These are phyloP conservation scores for Rallus crepitans DNA, from an alignment of 2,797 vertebrate species.

Conservation along the genomic window DNA sequence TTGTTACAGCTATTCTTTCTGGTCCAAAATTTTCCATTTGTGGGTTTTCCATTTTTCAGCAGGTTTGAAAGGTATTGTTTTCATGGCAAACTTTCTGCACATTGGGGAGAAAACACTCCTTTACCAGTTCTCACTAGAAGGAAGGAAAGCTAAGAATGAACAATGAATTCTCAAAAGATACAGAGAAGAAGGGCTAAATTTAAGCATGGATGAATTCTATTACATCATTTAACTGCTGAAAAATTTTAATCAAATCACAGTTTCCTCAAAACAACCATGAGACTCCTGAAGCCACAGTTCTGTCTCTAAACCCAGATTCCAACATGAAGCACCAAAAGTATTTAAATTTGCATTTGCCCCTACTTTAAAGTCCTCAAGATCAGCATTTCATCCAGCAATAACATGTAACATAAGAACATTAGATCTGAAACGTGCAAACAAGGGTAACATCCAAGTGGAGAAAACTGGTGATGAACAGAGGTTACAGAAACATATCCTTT, in stretches of 20 bases:
- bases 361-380: background rate
- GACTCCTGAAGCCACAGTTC: background rate
- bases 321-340: background rate
- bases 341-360: background rate
- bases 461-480: background rate
- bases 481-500: background rate
- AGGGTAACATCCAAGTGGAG: background rate
- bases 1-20: conserved; percentile 2
- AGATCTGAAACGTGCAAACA: background rate
- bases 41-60: conserved; percentile 20
- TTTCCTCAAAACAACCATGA: background rate
- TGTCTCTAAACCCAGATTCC: background rate
- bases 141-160: background rate
- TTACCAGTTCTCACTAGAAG: background rate
- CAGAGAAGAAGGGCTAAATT: background rate
- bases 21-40: background rate
- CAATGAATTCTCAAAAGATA: background rate
- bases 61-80: conserved; percentile 50
- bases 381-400: background rate
- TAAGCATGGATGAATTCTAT: background rate
- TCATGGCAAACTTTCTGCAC: background rate
- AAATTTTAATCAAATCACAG: background rate
- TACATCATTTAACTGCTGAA: background rate
- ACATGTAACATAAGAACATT: fast-evolving
- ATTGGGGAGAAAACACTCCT: background rate